Percentiles rank a stretch among this genome's conserved stretches.
These are phyloP conservation scores for Hyppa rectilinea DNA, from an alignment of 2,888 invertebrate genomes.

Conservation along the genomic window DNA sequence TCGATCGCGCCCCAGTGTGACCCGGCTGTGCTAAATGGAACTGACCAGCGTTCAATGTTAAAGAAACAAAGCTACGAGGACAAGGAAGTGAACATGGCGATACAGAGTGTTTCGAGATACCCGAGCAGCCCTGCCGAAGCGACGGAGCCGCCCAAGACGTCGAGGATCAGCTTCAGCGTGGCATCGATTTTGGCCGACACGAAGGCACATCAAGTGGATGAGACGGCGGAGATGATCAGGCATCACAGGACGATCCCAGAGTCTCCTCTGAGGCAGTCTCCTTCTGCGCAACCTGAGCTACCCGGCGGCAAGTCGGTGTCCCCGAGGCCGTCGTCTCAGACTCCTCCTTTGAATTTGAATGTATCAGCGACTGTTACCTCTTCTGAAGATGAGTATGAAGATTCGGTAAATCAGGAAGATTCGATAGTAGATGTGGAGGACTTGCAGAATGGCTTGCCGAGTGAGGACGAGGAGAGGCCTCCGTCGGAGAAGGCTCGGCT, in stretches of 20 bases:
- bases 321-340: conserved; percentile 84
- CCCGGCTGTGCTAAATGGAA: conserved; percentile 88
- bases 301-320: conserved; percentile 85
- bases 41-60: conserved; percentile 91
- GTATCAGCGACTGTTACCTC: conserved; percentile 88
- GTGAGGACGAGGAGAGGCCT: conserved; percentile 87
- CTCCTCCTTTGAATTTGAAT: conserved; percentile 87
- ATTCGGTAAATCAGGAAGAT: conserved; percentile 93
- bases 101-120: conserved; percentile 92
- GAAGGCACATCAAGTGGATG: conserved; percentile 90
- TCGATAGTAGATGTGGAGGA: conserved; percentile 95
- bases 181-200: conserved; percentile 96
- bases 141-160: conserved; percentile 91
- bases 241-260: conserved; percentile 89
- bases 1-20: conserved; percentile 82
- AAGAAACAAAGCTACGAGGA: conserved; percentile 91
- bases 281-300: conserved; percentile 86
- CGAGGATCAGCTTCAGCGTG: conserved; percentile 96
- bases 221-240: conserved; percentile 87
- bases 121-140: conserved; percentile 92
- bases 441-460: conserved; percentile 90
- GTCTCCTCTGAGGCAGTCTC: conserved; percentile 87
- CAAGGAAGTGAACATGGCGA: conserved; percentile 92
- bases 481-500: conserved; percentile 80
- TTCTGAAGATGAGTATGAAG: conserved; percentile 92